phyloP scores from a whole-genome alignment of 2,797 vertebrate genomes.

The Trematomus bernacchii region DNA sequence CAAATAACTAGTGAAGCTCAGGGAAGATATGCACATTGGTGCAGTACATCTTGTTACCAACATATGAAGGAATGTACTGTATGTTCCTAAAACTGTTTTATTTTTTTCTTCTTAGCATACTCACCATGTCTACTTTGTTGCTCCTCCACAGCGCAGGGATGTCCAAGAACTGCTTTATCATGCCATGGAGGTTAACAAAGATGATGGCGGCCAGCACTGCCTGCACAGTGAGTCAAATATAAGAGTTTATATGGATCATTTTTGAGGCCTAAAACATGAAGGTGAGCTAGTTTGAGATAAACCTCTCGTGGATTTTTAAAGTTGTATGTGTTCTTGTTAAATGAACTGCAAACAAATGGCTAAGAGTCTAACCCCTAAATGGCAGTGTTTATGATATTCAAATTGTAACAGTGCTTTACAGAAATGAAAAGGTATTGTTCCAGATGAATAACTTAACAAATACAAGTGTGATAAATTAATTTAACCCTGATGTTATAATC shows the following conservation, averaged over 20 bases:
- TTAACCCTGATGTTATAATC: not conserved
- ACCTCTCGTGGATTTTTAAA: not conserved
- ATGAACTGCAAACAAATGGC: not conserved
- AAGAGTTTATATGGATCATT: not conserved
- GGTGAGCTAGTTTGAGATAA: not conserved
- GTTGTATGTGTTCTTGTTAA: not conserved
- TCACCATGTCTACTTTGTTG: slow-evolving; percentile 92
- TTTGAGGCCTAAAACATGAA: slow-evolving; percentile 1
- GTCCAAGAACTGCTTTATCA: slow-evolving; percentile 93
- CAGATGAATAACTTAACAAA: not conserved
- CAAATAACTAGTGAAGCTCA: not conserved
- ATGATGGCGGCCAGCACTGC: slow-evolving; percentile 92
- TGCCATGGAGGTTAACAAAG: slow-evolving; percentile 93
- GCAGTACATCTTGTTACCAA: not conserved
- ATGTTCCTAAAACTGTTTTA: not conserved
- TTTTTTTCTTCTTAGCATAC: slow-evolving; percentile 31
- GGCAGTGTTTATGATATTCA: no score
- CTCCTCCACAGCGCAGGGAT: slow-evolving; percentile 88
- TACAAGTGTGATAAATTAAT: not conserved
- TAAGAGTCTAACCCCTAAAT: no score
- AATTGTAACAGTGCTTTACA: no score
- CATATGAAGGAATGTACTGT: not conserved
- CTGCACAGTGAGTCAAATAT: slow-evolving; percentile 74
- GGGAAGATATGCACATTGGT: no score
- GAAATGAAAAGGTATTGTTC: not conserved